Conservation (phyloP, 2,113 vertebrate species). For the Pedetes capensis region DNA sequence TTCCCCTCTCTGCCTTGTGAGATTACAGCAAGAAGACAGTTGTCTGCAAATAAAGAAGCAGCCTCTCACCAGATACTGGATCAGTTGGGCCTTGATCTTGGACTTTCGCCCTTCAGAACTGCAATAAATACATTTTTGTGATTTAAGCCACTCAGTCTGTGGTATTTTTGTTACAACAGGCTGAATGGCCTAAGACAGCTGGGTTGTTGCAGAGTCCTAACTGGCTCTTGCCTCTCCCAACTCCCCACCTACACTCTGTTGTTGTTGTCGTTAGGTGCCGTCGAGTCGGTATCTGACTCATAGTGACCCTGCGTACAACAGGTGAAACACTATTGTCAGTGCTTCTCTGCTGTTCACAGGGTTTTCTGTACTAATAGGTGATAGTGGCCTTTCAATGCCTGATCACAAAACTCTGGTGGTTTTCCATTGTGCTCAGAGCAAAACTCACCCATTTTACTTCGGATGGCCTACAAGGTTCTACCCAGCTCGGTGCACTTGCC, state of each 20-base stretch:
- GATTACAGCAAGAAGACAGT: background rate
- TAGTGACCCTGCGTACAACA: too few relatives aligned
- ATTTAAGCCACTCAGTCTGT: too few relatives aligned
- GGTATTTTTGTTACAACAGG: background rate
- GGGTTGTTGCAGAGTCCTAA: background rate
- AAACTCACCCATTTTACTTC: background rate
- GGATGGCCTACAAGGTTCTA: background rate
- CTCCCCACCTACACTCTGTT: too few relatives aligned
- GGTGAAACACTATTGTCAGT: too few relatives aligned
- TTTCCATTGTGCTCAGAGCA: background rate
- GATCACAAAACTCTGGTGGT: background rate
- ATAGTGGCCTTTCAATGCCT: background rate
- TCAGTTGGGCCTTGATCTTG: background rate
- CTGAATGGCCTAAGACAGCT: too few relatives aligned
- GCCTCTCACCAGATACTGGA: background rate
- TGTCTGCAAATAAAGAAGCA: background rate
- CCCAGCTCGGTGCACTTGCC: rapidly evolving
- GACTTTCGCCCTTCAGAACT: background rate
- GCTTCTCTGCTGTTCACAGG: too few relatives aligned
- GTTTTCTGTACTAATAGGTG: background rate
- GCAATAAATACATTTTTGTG: background rate
- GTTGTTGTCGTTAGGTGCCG: too few relatives aligned
- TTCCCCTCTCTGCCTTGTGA: background rate
- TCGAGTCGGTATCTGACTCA: too few relatives aligned
- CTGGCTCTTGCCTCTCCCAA: background rate